Evolutionary conservation across 1,140 invertebrate genomes (phyloP).

Genomic region (Scaptomyza hsui): DNA sequence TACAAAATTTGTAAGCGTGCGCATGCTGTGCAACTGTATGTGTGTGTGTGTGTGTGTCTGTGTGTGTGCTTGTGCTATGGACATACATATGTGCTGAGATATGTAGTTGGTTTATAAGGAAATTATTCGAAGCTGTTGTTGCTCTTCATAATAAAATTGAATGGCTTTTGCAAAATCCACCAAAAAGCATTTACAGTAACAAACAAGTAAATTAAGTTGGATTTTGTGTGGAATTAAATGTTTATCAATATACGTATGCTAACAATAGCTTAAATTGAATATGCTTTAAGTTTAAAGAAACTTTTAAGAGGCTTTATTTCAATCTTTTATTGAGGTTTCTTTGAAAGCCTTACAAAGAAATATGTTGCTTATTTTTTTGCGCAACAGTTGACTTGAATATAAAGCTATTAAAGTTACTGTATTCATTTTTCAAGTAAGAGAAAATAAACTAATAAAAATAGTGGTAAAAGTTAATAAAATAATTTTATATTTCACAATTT

Average conservation of each 20-base stretch:
- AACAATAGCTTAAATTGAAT: slow-evolving; percentile 7
- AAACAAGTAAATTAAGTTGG: slow-evolving; percentile 3
- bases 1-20: slow-evolving; percentile 79
- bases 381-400: too few species aligned
- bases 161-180: background rate
- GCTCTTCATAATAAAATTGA: slow-evolving; percentile 2
- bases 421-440: too few species aligned
- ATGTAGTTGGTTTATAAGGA: slow-evolving; percentile 47
- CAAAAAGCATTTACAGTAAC: slow-evolving; percentile 11
- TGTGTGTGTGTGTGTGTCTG: slow-evolving; percentile 1
- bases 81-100: slow-evolving; percentile 21
- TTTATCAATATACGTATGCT: slow-evolving; percentile 4
- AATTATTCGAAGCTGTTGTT: slow-evolving; percentile 33
- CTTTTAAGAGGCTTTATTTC: background rate
- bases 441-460: too few species aligned
- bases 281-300: background rate
- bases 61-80: slow-evolving; percentile 9
- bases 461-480: too few species aligned
- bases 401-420: too few species aligned
- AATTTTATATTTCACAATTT: too few species aligned
- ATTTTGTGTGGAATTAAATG: slow-evolving; percentile 8
- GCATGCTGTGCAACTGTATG: slow-evolving; percentile 43
- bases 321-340: background rate
- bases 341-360: background rate
- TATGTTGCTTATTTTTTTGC: too few species aligned